Evolutionary conservation across 2,113 vertebrate species (phyloP).

Genomic region (Aramus guarauna): DNA sequence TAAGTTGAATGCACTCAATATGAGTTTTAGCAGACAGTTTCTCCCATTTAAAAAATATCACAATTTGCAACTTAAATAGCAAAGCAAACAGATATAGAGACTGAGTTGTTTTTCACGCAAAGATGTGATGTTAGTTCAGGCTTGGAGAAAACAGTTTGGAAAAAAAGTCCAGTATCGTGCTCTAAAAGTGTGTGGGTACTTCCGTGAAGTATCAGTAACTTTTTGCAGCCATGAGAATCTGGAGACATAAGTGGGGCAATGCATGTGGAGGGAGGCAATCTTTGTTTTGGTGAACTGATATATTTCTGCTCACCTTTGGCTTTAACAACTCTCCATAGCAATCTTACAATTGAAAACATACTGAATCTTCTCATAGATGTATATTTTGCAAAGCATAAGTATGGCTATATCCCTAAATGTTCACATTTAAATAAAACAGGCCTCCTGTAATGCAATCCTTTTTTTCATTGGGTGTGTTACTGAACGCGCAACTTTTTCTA

Average conservation of each 20-base stretch:
- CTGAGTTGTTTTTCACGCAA: background rate
- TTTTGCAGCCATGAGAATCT: background rate
- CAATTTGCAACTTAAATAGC: background rate
- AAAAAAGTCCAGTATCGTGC: background rate
- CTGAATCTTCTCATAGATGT: background rate
- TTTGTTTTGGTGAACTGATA: background rate
- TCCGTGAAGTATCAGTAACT: background rate
- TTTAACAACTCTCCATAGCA: background rate
- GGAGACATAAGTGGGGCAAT: background rate
- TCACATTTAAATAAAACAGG: background rate
- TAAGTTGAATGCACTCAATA: background rate
- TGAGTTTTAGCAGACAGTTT: background rate
- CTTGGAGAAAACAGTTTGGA: background rate
- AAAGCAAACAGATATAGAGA: background rate
- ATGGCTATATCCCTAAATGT: background rate
- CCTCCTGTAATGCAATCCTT: background rate
- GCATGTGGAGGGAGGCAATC: background rate
- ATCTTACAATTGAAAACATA: background rate
- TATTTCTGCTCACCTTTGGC: background rate
- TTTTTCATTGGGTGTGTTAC: background rate
- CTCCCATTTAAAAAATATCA: background rate
- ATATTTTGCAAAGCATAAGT: background rate
- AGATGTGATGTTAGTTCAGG: background rate
- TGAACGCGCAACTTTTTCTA: background rate
- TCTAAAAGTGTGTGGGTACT: background rate